Evolutionary conservation across 2,113 vertebrate genomes (phyloP), one percentile per base, ranked within the genome.

Genomic region (Gymnocephalus cernua): DNA sequence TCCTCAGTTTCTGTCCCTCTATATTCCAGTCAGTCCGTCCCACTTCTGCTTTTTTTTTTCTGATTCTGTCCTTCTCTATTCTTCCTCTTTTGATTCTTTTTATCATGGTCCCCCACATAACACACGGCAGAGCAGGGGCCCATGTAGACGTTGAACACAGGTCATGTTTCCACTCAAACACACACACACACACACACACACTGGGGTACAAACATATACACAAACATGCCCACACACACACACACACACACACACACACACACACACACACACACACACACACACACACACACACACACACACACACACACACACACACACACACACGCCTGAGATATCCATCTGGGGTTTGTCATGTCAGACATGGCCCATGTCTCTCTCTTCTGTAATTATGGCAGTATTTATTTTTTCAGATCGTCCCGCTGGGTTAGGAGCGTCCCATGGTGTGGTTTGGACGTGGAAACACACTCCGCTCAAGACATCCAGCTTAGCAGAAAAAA

Each of bases 321-420:
- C 23, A 67, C 0, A 1, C 73, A 59, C 75, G 87, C 77, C 89
- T 71, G 84, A 92, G 94, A 94, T 93, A 95, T 94, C 86, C 94
- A 95, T 95, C 95, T 95, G 93, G 94, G 94, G 90, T 95, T 95
- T 93, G 93, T 95, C 95, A 95, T 95, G 93, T 95, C 93, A 95
- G 94, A 95, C 94, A 94, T 93, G 90, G 92, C 91, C 93, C 88
- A 88, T 93, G 93, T 94, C 93, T 94, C 82, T 93, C 93, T 93
- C 94, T 95, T 93, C 93, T 95, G 92, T 96, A 96, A 96, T 96
- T 95, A 95, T 92, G 94, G 94, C 85, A 91, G 93, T 94, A 95
- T 95, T 95, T 96, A 94, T 94, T 95, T 95, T 95, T 91, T 94
- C 90, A 94, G 87, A 93, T 90, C 82, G 86, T 94, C 91, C 88